These are phyloP conservation scores for Proteles cristata DNA, from an alignment of 2,113 vertebrate genomes.

Conservation along the genomic window DNA sequence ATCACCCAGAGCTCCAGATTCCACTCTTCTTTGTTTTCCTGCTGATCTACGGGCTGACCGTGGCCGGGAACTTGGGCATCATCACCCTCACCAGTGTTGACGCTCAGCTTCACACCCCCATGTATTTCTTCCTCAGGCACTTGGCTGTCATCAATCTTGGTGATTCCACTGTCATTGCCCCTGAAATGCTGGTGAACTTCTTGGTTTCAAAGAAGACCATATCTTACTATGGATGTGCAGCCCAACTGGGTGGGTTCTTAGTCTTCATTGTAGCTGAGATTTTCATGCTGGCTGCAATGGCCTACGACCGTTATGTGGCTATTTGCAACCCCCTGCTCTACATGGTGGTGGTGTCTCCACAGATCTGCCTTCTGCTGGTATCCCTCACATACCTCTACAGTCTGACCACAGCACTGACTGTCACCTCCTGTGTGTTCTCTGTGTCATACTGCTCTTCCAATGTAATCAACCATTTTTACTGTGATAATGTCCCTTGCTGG, in stretches of 20 bases:
- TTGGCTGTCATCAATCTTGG: conserved; percentile 51
- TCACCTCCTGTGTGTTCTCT: conserved; percentile 47
- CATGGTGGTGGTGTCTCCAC: background rate
- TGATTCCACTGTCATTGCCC: conserved; percentile 49
- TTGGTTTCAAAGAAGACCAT: conserved; percentile 34
- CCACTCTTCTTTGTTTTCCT: conserved; percentile 49
- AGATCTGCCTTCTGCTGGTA: background rate
- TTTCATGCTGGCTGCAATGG: conserved; percentile 49
- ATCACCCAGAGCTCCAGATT: background rate
- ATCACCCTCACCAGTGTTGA: conserved; percentile 26
- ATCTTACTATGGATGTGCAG: conserved; percentile 38
- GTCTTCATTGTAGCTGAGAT: conserved; percentile 61
- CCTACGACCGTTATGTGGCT: conserved; percentile 34
- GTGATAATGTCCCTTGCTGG: conserved; percentile 62
- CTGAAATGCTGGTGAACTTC: conserved; percentile 60
- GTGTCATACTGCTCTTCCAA: conserved; percentile 57
- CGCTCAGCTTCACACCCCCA: conserved; percentile 20
- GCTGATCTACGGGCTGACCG: background rate
- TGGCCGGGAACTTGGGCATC: conserved; percentile 14
- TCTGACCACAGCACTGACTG: conserved; percentile 11
- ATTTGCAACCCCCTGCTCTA: background rate
- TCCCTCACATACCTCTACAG: background rate
- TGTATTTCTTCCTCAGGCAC: conserved; percentile 52
- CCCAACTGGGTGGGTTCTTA: conserved; percentile 27
- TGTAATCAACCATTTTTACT: conserved; percentile 70